Percentiles rank a stretch among this genome's conserved stretches.
Evolutionary conservation across 1,140 invertebrate genomes (phyloP).

Genomic region (Bombus waltoni): DNA sequence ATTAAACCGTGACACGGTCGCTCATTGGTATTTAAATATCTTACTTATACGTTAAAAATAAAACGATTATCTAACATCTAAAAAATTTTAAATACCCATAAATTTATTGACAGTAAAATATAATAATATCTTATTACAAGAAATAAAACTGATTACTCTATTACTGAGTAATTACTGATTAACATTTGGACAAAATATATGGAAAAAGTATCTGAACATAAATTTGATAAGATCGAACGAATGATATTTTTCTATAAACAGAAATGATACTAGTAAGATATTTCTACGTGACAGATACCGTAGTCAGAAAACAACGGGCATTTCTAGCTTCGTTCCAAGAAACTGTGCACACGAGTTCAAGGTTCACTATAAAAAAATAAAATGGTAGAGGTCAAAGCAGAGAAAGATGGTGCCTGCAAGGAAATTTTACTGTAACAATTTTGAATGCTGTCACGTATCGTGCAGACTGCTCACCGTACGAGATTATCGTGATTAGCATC

Average conservation of each 20-base stretch:
- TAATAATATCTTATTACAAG: no score
- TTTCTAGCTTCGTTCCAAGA: background rate
- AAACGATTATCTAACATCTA: no score
- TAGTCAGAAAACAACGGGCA: background rate
- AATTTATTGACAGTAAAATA: no score
- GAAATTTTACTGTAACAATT: conserved; percentile 29
- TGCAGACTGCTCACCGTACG: conserved; percentile 38
- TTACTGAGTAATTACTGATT: no score
- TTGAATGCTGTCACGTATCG: conserved; percentile 58
- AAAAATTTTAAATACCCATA: no score
- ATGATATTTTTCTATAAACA: background rate
- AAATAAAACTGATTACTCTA: no score
- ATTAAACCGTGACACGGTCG: no score
- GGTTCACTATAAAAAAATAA: background rate
- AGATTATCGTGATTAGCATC: conserved; percentile 74
- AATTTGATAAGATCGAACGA: no score
- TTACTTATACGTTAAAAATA: background rate
- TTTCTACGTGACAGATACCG: no score
- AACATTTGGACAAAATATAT: no score
- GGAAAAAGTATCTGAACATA: no score
- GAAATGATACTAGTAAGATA: background rate
- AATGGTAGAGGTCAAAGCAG: background rate
- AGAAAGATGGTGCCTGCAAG: background rate
- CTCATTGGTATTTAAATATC: background rate
- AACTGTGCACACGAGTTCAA: background rate